Base-by-base conservation (phyloP, 2,888 invertebrate species). In the Seira musarum region DNA sequence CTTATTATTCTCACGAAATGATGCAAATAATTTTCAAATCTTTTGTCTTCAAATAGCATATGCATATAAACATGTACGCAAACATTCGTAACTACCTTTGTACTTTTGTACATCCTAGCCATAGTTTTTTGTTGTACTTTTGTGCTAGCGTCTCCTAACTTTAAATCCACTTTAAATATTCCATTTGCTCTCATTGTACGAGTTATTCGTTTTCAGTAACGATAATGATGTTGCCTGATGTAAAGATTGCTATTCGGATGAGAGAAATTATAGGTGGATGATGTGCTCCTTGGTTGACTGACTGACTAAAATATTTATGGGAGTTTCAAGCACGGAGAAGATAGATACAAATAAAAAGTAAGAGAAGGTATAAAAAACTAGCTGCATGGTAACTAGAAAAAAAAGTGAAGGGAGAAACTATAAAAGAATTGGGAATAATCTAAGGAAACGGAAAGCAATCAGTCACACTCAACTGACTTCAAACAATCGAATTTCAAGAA, bases 371-470 rank as follows among this genome's bases (percentile, higher is more conserved):
- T 30, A 30, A 2, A 30, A 30, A 2, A 30, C 3, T 5, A 30
- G 67, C 46, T 57, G 79, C 61, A 60, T 66, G 79, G 70, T 63
- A 68, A 25, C 57, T 22, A 76, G 75, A 65, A 68, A 77, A 64
- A 75, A 82, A 77, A 69, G 70, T 66, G 64, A 73, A 74, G 74
- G 64, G 68, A 68, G 35, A 71, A 75, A 30, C 60, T 57, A 70
- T 57, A 82, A 77, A 80, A 78, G 72, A 83, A 84, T 84, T 84
- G 82, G 83, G 84, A 84, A 84, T 83, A 84, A 84, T 84, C 83
- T 82, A 82, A 84, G 84, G 84, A 84, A 87, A 87, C 87, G 87
- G 87, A 87, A 87, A 87, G 83, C 85, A 87, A 87, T 87, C 87
- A 86, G 87, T 87, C 82, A 83, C 85, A 86, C 85, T 86, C 84